Evolutionary conservation across 2,113 vertebrate genomes (phyloP).

Genomic region (Neolamprologus brichardi): DNA sequence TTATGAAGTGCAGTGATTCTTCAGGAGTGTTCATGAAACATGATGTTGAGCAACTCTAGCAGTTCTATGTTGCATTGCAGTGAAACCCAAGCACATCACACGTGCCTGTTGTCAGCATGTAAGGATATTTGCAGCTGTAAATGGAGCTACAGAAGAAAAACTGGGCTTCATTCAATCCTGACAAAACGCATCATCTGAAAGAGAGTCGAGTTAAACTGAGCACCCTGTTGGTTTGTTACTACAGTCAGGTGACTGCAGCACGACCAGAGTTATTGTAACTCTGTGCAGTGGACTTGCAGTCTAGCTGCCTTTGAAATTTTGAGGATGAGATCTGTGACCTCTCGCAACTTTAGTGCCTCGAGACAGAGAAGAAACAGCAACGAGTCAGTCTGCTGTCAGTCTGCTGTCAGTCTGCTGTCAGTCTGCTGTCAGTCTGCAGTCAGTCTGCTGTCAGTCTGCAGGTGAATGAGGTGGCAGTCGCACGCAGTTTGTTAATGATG

Average conservation of each 20-base stretch:
- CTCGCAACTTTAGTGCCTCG: neutral
- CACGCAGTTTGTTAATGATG: rapidly evolving
- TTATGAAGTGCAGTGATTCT: neutral
- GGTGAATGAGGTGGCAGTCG: neutral
- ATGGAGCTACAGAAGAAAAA: neutral
- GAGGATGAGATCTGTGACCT: neutral
- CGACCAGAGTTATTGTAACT: neutral
- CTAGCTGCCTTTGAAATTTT: neutral
- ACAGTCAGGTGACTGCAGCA: neutral
- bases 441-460: neutral
- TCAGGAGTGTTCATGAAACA: neutral
- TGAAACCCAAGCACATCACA: neutral
- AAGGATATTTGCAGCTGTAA: neutral
- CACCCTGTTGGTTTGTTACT: neutral
- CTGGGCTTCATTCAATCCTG: neutral
- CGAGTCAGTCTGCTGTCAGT: neutral
- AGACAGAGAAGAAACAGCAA: neutral
- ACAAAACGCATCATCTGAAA: neutral
- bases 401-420: neutral
- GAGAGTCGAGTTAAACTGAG: neutral
- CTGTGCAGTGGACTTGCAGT: neutral
- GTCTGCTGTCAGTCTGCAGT: neutral
- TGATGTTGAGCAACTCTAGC: neutral
- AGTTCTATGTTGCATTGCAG: neutral
- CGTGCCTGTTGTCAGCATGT: neutral